Percentiles rank a stretch among this genome's conserved stretches.
These are phyloP conservation scores for Danio albolineatus DNA, from an alignment of 2,797 vertebrate species.

Conservation along the genomic window DNA sequence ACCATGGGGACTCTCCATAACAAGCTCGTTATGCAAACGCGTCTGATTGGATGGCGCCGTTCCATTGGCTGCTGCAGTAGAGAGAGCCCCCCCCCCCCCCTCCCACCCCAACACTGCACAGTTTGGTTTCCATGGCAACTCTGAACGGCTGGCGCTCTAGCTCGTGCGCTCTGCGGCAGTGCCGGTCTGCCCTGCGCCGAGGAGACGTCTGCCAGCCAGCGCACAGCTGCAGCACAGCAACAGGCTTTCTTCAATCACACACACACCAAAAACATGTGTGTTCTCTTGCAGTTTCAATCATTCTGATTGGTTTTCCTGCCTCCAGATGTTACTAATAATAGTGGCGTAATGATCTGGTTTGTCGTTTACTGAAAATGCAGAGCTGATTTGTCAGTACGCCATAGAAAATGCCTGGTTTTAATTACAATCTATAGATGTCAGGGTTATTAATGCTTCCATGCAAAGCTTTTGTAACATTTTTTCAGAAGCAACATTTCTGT, in stretches of 20 bases:
- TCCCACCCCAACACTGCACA: conserved; percentile 78
- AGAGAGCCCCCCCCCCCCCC: conserved; percentile 29
- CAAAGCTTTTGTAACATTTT: not conserved
- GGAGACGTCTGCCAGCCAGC: conserved; percentile 66
- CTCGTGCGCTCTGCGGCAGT: conserved; percentile 80
- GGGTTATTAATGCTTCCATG: not conserved
- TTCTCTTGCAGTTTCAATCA: conserved; percentile 14
- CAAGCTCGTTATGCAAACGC: conserved; percentile 85
- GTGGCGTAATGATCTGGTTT: conserved; percentile 30
- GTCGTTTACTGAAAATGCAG: conserved; percentile 32
- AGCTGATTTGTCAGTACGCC: conserved; percentile 7
- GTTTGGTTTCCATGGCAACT: conserved; percentile 84
- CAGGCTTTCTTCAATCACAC: conserved; percentile 48
- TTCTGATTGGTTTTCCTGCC: conserved; percentile 20
- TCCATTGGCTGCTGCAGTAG: conserved; percentile 79
- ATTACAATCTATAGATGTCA: not conserved
- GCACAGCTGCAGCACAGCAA: conserved; percentile 59
- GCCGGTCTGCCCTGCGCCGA: conserved; percentile 77
- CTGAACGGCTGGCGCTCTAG: conserved; percentile 80
- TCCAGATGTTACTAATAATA: conserved; percentile 41
- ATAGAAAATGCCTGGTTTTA: conserved; percentile 8
- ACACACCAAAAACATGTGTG: not conserved
- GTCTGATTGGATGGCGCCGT: conserved; percentile 82
- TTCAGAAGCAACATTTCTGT: conserved; percentile 6
- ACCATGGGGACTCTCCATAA: conserved; percentile 81